Conservation (phyloP, 1,140 invertebrate species). For the Ostrea edulis region DNA sequence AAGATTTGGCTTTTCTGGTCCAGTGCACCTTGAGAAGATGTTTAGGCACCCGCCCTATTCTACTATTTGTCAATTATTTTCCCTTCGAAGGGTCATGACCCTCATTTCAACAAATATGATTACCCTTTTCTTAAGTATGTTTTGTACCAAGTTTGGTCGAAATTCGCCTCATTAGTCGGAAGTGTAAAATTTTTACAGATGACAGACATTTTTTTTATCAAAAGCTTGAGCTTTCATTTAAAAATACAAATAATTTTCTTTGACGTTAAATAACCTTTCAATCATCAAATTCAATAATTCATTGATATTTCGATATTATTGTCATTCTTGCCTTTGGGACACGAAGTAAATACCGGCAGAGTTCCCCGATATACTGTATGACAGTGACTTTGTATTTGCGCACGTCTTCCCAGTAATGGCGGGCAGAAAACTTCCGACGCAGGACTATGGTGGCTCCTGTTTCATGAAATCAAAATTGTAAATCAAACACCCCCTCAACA, state of each 20-base stretch:
- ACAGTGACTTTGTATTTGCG: conserved; percentile 70
- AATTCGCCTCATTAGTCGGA: no score
- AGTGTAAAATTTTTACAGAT: no score
- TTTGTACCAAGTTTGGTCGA: no score
- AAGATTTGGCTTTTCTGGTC: no score
- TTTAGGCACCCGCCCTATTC: no score
- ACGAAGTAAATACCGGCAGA: conserved; percentile 96
- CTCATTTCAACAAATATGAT: no score
- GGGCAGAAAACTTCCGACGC: conserved; percentile 70
- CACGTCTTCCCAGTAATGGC: conserved; percentile 71
- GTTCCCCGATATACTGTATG: conserved; percentile 96
- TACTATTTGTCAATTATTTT: no score
- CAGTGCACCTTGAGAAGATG: no score
- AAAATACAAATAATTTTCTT: neutral
- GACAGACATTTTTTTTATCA: no score
- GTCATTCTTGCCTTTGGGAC: conserved; percentile 60
- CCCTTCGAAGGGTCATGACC: no score
- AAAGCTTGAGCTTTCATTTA: neutral
- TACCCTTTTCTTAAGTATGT: no score
- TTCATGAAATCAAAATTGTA: neutral
- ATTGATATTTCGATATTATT: neutral
- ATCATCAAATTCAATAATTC: neutral
- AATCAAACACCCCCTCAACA: no score
- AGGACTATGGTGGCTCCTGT: conserved; percentile 71
- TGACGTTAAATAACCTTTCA: neutral